phyloP scores from a whole-genome alignment of 2,113 vertebrate genomes.

The Pollachius pollachius region DNA sequence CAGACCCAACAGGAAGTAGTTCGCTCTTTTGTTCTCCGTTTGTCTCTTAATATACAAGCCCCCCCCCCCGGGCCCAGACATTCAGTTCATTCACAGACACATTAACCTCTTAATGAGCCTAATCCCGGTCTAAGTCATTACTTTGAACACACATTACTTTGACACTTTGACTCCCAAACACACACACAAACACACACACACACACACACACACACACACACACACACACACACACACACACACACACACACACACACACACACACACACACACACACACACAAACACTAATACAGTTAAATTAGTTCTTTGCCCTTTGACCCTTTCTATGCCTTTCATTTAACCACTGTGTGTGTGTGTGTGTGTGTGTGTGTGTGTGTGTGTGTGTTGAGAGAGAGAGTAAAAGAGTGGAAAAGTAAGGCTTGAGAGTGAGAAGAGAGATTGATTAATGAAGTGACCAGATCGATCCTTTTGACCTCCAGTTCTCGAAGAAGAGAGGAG shows the following conservation, averaged over 20 bases:
- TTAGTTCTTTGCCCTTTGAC: no score
- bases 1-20: no score
- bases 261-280: slow-evolving; percentile 23
- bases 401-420: background rate
- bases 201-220: background rate
- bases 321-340: no score
- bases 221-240: slow-evolving; percentile 14
- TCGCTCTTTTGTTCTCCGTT: no score
- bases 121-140: slow-evolving; percentile 48
- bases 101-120: slow-evolving; percentile 70
- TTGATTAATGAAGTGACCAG: no score
- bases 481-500: background rate
- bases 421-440: no score
- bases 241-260: background rate
- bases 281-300: slow-evolving; percentile 27
- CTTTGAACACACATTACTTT: slow-evolving; percentile 50
- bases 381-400: slow-evolving; percentile 7
- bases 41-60: no score
- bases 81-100: slow-evolving; percentile 66
- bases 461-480: no score
- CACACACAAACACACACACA: slow-evolving; percentile 37
- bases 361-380: background rate
- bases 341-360: background rate
- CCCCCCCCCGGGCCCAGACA: slow-evolving; percentile 5
- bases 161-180: slow-evolving; percentile 54